A percentile compares a stretch with the other conserved stretches of the same genome.
phyloP scores from a whole-genome alignment of 1,140 invertebrate species.

The Lethrus apterus region DNA sequence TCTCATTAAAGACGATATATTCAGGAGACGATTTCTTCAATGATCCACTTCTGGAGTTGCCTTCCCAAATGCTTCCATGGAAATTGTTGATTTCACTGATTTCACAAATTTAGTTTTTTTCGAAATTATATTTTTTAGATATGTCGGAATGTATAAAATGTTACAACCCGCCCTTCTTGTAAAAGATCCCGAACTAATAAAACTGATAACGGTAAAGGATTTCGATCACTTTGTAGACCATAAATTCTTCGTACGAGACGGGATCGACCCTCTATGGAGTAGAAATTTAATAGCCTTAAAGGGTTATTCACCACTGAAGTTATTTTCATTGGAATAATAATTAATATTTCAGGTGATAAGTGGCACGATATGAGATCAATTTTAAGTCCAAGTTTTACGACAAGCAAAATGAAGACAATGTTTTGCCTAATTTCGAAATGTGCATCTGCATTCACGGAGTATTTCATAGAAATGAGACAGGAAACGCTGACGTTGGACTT shows the following conservation, averaged over 20 bases:
- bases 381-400: slow-evolving; percentile 43
- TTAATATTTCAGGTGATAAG: slow-evolving; percentile 39
- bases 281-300: slow-evolving; percentile 38
- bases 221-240: slow-evolving; percentile 42
- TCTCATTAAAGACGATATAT: no score
- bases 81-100: no score
- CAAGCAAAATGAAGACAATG: slow-evolving; percentile 5
- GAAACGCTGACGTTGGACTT: slow-evolving; percentile 32
- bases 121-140: slow-evolving; percentile 30
- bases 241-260: slow-evolving; percentile 28
- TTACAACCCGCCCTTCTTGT: slow-evolving; percentile 45
- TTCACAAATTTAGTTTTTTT: no score
- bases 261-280: slow-evolving; percentile 46
- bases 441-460: slow-evolving; percentile 13
- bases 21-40: no score
- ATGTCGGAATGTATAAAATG: slow-evolving; percentile 47
- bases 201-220: slow-evolving; percentile 36
- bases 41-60: no score
- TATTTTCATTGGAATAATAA: no score
- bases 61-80: no score
- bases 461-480: slow-evolving; percentile 14
- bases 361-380: slow-evolving; percentile 43
- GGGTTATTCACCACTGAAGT: no score
- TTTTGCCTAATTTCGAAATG: slow-evolving; percentile 14
- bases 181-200: slow-evolving; percentile 48